Evolutionary conservation across 2,888 invertebrate genomes (phyloP), one percentile per base, ranked within the genome.

Genomic region (Operophtera brumata): DNA sequence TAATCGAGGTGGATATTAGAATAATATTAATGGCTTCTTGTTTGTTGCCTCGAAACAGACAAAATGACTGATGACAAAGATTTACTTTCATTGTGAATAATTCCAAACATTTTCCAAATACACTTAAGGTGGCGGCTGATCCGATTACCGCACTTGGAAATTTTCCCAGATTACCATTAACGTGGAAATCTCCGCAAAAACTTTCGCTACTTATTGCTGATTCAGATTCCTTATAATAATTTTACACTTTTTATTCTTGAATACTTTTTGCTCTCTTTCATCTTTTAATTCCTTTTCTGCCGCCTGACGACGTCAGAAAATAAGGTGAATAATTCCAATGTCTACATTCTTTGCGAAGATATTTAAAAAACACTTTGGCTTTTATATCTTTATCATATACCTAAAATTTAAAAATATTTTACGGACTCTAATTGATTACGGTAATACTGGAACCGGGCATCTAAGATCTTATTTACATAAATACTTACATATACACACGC

Each of bases 181-280:
- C 73, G 77, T 76, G 77, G 70, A 80, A 82, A 82, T 77, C 78
- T 75, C 70, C 64, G 72, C 65, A 69, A 70, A 81, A 83, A 82
- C 73, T 79, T 79, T 79, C 69, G 71, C 71, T 70, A 77, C 77
- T 79, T 81, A 82, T 80, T 80, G 76, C 76, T 75, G 78, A 78
- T 78, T 77, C 77, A 75, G 78, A 77, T 80, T 72, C 72, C 73
- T 78, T 81, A 77, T 78, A 80, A 82, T 82, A 80, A 82, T 80
- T 79, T 82, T 76, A 71, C 75, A 77, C 76, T 79, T 83, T 80
- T 73, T 78, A 76, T 70, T 67, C 70, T 67, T 66, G 72, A 75
- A 71, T 75, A 79, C 78, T 82, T 79, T 77, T 74, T 75, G 75
- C 70, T 73, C 67, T 78, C 78, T 78, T 84, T 82, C 75, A 78